These are phyloP conservation scores for Aphelocoma californica DNA, from an alignment of 2,797 vertebrate genomes.

Conservation along the genomic window DNA sequence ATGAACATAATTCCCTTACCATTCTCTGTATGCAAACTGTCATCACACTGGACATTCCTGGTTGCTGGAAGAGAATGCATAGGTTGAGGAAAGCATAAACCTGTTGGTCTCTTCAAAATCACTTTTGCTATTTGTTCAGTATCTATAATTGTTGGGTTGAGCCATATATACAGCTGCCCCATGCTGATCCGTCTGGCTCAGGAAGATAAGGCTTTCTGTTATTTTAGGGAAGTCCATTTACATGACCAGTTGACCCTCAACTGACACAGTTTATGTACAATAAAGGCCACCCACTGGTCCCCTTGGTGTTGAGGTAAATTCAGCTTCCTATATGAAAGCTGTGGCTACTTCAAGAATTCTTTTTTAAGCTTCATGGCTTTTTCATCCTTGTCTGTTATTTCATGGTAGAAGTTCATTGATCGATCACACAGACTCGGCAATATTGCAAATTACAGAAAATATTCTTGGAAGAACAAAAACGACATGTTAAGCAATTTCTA, in stretches of 20 bases:
- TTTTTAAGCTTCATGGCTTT: not conserved
- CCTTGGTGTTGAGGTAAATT: not conserved
- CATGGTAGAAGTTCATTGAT: not conserved
- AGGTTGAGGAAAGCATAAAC: not conserved
- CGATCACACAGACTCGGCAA: fast-evolving
- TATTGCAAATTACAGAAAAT: not conserved
- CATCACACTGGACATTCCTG: not conserved
- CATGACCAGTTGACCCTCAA: not conserved
- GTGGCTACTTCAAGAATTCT: not conserved
- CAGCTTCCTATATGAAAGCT: not conserved
- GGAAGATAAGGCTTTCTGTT: not conserved
- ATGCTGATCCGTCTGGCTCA: not conserved
- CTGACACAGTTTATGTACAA: not conserved
- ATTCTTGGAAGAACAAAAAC: not conserved
- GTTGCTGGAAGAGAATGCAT: not conserved
- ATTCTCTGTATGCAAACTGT: not conserved
- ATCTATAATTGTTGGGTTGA: not conserved
- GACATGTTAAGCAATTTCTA: not conserved
- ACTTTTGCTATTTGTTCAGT: not conserved
- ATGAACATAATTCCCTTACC: not conserved
- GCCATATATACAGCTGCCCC: not conserved
- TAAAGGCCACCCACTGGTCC: not conserved
- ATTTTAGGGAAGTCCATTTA: not conserved
- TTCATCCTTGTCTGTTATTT: not conserved
- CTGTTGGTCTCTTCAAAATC: not conserved